Conservation (phyloP, 2,113 vertebrate genomes). For the Plecotus auritus region DNA sequence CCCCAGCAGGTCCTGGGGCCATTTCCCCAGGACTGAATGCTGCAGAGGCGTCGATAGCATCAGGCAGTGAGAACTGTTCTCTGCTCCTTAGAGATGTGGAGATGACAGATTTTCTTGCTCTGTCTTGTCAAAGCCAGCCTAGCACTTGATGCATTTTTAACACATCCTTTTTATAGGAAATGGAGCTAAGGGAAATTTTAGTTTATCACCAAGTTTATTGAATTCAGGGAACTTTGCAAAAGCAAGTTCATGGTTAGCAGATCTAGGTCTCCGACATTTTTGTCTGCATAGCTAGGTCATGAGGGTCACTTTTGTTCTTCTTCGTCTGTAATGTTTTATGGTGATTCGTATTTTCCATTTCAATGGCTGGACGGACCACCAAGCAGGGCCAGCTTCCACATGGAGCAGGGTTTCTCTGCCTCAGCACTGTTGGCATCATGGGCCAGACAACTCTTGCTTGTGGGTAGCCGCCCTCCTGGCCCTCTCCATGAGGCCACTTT, state of each 20-base stretch:
- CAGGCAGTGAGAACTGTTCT: neutral
- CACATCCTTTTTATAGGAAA: neutral
- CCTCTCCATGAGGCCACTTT: accelerated
- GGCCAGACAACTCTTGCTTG: too few relatives aligned
- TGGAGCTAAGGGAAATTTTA: neutral
- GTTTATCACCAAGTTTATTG: neutral
- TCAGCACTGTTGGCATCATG: accelerated
- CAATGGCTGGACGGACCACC: too few relatives aligned
- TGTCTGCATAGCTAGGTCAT: neutral
- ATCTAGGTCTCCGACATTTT: neutral
- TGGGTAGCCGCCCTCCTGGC: neutral
- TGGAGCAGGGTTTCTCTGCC: neutral
- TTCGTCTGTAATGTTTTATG: too few relatives aligned
- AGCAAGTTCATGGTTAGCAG: neutral
- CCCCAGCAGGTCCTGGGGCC: neutral
- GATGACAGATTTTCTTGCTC: neutral
- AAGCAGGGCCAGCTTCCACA: neutral
- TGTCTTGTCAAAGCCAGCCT: neutral
- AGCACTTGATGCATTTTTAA: neutral
- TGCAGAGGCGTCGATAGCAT: neutral
- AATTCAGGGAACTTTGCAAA: neutral
- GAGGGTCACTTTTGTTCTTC: too few relatives aligned
- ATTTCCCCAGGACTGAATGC: neutral
- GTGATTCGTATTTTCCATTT: too few relatives aligned
- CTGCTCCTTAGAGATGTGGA: neutral